These are phyloP conservation scores for Chiridota heheva DNA, from an alignment of 35 echinoderm and acorn worm species.

Conservation along the genomic window DNA sequence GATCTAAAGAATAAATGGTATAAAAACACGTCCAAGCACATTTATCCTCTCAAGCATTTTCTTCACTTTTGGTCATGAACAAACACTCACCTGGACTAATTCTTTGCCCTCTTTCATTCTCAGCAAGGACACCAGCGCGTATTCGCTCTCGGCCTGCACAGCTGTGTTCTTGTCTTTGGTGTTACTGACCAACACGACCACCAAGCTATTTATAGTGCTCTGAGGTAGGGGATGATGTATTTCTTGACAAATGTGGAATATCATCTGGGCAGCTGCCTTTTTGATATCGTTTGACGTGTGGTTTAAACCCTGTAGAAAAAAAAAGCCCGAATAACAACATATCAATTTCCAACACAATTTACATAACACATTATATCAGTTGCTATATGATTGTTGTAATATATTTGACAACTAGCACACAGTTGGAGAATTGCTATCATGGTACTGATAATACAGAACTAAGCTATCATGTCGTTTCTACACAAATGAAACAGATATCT, in stretches of 20 bases:
- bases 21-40: neutral
- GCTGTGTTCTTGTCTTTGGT: constrained; percentile 96
- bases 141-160: constrained; percentile 90
- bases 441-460: no score
- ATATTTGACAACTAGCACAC: no score
- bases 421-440: no score
- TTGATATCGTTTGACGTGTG: constrained; percentile 92
- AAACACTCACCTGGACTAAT: constrained; percentile 58
- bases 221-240: constrained; percentile 45
- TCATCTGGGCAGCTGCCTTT: constrained; percentile 92
- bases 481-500: no score
- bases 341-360: no score
- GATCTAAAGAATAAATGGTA: neutral
- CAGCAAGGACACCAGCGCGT: constrained; percentile 76
- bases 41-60: neutral
- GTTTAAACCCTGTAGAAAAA: constrained; percentile 76
- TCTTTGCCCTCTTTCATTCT: constrained; percentile 58
- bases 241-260: constrained; percentile 60
- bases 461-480: no score
- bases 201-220: constrained; percentile 60
- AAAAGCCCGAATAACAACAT: neutral
- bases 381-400: no score
- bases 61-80: neutral
- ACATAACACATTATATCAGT: no score
- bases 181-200: constrained; percentile 89